Evolutionary conservation across 1,140 invertebrate species (phyloP), one percentile per base, ranked within the genome.

Genomic region (Brachionus angularis): DNA sequence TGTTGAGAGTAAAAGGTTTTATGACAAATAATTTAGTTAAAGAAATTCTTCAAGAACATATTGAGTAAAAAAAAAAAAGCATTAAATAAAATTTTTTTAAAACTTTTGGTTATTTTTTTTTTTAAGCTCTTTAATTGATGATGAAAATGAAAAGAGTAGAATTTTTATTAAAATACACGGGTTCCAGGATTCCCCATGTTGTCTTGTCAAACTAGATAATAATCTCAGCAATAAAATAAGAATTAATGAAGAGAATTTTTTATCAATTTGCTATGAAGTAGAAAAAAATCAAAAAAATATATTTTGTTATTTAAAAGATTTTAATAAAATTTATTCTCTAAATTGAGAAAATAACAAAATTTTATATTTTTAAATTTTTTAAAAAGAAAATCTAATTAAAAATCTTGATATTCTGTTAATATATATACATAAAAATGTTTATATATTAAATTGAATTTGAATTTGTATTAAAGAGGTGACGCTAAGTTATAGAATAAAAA

Each of bases 271-370:
- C 23, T 39, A 39, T 10, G n/a, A 58, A 29, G 12, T 25, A 14
- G n/a, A 39, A 14, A 1, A 39, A 21, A 29, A 58, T 58, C 2
- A 21, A 8, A 12, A 5, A 8, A 39, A 2, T 2, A n/a, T 39
- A 58, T 39, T 16, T 18, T 23, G 16, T 16, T 12, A 12, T 39
- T 23, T 58, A 39, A 58, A 39, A 39, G 53, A 58, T 39, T 58
- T 58, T 58, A 58, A 58, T 18, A 58, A 58, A 39, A 16, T 58
- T 23, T 58, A n/a, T n/a, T n/a, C n/a, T n/a, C n/a, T n/a, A n/a
- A n/a, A n/a, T n/a, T n/a, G n/a, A n/a, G n/a, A n/a, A n/a, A n/a
- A n/a, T n/a, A n/a, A n/a, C n/a, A n/a, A n/a, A n/a, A n/a, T n/a
- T n/a, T n/a, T n/a, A n/a, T n/a, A n/a, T n/a, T n/a, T n/a, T n/a